These are phyloP conservation scores for Mustela nigripes DNA, from an alignment of 2,113 vertebrate genomes.

Conservation along the genomic window DNA sequence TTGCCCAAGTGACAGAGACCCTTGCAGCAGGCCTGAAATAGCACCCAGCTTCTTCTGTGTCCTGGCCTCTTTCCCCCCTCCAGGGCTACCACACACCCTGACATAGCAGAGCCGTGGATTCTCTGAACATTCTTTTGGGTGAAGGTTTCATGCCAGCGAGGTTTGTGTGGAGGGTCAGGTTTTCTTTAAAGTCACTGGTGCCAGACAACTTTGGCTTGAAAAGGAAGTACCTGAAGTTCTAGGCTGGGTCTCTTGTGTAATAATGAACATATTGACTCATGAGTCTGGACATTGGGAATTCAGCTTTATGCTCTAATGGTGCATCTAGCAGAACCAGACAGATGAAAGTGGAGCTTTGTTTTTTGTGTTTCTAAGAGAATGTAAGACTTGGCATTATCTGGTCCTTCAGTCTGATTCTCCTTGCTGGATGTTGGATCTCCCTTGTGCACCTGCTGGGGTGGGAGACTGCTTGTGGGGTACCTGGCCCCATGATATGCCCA, in stretches of 20 bases:
- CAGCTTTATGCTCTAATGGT: not conserved
- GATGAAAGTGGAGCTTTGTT: not conserved
- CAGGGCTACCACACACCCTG: not conserved
- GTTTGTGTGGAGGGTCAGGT: not conserved
- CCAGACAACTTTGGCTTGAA: not conserved
- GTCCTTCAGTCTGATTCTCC: not conserved
- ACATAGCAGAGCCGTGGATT: not conserved
- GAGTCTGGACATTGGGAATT: not conserved
- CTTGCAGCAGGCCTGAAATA: not conserved
- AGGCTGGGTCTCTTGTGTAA: not conserved
- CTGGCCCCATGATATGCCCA: not conserved
- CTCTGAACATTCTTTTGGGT: not conserved
- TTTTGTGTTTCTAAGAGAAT: not conserved
- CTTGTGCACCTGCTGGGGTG: not conserved
- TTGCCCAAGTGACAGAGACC: not conserved
- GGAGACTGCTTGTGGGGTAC: not conserved
- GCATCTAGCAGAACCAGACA: not conserved
- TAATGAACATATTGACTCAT: not conserved
- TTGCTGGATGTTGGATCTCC: not conserved
- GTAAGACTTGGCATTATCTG: not conserved
- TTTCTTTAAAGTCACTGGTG: not conserved
- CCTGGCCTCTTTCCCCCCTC: not conserved
- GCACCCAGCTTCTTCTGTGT: not conserved
- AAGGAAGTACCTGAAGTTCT: slow-evolving; percentile 30
- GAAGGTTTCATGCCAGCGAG: not conserved